A percentile compares a stretch with the other conserved stretches of the same genome.
These are phyloP conservation scores for Polydrusus pterygomalis DNA, from an alignment of 2,888 invertebrate species.

Conservation along the genomic window DNA sequence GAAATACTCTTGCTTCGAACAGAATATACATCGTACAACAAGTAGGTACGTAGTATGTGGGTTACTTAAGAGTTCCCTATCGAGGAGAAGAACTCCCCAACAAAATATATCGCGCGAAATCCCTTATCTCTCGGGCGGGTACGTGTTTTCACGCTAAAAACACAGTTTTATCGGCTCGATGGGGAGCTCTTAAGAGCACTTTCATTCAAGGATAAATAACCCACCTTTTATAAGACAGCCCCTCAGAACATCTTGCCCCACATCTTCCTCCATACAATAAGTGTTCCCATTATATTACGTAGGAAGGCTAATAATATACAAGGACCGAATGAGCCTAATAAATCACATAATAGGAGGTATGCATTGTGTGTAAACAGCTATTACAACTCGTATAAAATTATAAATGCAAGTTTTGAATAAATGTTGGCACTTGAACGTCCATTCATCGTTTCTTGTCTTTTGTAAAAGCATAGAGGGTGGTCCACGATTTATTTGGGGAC, in stretches of 20 bases:
- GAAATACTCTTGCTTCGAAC: no score
- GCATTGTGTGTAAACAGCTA: constrained; percentile 62
- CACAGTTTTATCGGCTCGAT: no score
- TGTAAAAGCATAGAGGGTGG: constrained; percentile 38
- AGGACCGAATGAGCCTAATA: constrained; percentile 44
- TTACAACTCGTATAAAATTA: constrained; percentile 58
- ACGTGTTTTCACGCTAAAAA: no score
- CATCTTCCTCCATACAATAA: neutral
- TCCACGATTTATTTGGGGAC: constrained; percentile 30
- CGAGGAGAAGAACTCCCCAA: no score
- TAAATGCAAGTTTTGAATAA: constrained; percentile 59
- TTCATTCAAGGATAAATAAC: neutral
- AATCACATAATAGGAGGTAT: constrained; percentile 56
- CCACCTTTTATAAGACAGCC: constrained; percentile 13
- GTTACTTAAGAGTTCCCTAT: no score
- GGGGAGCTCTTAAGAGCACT: neutral
- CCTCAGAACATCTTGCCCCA: neutral
- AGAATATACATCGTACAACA: no score
- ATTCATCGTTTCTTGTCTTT: constrained; percentile 44
- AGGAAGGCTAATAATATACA: constrained; percentile 50
- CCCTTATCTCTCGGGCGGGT: no score
- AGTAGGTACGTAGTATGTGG: no score
- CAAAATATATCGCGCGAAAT: no score
- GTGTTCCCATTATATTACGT: constrained; percentile 22
- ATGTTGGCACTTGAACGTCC: constrained; percentile 58